phyloP scores from a whole-genome alignment of 2,888 invertebrate genomes.

The Sinhomidia bicolor region DNA sequence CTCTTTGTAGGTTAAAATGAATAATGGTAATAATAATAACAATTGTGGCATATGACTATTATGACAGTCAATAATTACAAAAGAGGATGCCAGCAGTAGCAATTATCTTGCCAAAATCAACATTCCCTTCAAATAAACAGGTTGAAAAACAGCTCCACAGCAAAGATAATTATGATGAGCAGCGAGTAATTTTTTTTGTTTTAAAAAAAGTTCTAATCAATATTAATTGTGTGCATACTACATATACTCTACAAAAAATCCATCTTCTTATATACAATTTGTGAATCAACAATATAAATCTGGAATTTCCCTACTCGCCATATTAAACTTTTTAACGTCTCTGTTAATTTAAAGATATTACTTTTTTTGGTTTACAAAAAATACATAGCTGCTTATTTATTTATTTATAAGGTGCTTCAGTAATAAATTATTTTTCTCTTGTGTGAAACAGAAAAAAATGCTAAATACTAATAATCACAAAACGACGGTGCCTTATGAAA shows the following conservation, averaged over 20 bases:
- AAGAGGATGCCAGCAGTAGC: conserved; percentile 38
- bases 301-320: neutral
- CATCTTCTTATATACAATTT: too few species aligned
- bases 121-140: conserved; percentile 35
- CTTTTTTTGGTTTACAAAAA: too few species aligned
- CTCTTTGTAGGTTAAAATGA: conserved; percentile 42
- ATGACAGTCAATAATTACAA: conserved; percentile 63
- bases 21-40: conserved; percentile 12
- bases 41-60: conserved; percentile 48
- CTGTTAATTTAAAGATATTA: neutral
- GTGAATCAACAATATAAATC: neutral
- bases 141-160: conserved; percentile 36
- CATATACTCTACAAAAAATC: neutral
- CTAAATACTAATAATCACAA: too few species aligned
- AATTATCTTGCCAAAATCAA: conserved; percentile 66
- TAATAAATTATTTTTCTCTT: too few species aligned
- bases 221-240: conserved; percentile 13
- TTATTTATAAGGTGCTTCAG: too few species aligned
- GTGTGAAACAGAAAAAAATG: too few species aligned
- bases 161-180: conserved; percentile 10
- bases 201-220: conserved; percentile 19
- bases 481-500: neutral
- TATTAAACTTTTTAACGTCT: too few species aligned
- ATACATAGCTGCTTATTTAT: too few species aligned
- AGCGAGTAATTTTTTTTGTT: conserved; percentile 14